Evolutionary conservation across 2,888 invertebrate genomes (phyloP).

Genomic region (Eilema depressum): DNA sequence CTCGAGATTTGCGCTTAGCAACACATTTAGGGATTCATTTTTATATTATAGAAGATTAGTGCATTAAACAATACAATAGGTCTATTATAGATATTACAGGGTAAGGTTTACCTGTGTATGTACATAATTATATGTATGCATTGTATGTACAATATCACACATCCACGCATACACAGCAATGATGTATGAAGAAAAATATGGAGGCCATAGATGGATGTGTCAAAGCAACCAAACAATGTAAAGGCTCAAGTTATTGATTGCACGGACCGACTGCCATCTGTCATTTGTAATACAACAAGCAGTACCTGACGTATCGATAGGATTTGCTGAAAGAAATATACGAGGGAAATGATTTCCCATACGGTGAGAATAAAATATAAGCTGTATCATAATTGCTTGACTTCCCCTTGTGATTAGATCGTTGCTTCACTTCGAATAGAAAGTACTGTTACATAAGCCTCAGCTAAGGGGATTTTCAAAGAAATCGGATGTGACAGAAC

Average conservation of each 20-base stretch:
- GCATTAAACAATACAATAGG: no score
- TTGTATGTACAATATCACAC: background rate
- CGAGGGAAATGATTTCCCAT: background rate
- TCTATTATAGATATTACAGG: no score
- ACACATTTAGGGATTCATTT: no score
- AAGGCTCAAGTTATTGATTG: background rate
- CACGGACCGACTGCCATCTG: background rate
- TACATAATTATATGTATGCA: background rate
- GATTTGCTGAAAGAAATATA: background rate
- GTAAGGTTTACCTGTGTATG: no score
- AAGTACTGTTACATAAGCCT: no score
- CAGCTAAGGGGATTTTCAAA: no score
- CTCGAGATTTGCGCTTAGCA: no score
- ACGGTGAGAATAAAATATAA: background rate
- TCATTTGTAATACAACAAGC: slow-evolving; percentile 4
- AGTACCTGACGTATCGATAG: background rate
- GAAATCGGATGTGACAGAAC: no score
- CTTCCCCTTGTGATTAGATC: no score
- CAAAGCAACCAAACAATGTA: background rate
- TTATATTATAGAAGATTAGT: no score
- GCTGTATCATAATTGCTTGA: background rate
- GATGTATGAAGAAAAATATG: slow-evolving; percentile 4
- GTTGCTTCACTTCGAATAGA: no score
- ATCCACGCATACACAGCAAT: background rate
- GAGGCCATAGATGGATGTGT: background rate